A percentile compares a stretch with the other conserved stretches of the same genome.
phyloP scores from a whole-genome alignment of 2,888 invertebrate species.

The Leptinotarsa tumamoca region DNA sequence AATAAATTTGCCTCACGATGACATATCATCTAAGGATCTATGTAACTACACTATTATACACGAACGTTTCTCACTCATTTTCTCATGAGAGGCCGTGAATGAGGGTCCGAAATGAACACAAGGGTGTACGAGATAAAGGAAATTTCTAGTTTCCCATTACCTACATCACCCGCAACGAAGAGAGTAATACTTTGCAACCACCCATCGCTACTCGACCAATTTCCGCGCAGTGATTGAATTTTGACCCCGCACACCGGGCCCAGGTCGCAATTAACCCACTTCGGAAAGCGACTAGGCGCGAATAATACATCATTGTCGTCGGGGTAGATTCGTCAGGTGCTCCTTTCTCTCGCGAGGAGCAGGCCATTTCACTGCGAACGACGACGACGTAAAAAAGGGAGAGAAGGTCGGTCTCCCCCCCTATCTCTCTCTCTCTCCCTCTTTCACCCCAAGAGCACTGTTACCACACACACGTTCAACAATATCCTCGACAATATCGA shows the following conservation, averaged over 20 bases:
- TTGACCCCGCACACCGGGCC: not conserved
- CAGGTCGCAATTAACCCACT: conserved; percentile 11
- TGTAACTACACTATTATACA: too few relatives aligned
- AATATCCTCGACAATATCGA: conserved; percentile 12
- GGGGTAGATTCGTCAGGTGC: conserved; percentile 4
- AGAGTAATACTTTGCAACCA: not conserved
- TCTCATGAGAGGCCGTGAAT: too few relatives aligned
- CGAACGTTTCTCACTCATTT: too few relatives aligned
- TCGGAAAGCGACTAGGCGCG: not conserved
- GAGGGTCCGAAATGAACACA: too few relatives aligned
- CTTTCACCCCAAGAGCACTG: not conserved
- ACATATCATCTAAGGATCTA: too few relatives aligned
- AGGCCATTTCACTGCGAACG: not conserved
- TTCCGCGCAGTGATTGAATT: conserved; percentile 13
- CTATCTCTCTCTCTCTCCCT: too few relatives aligned
- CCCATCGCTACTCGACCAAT: conserved; percentile 7
- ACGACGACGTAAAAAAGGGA: not conserved
- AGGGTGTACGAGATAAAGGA: not conserved
- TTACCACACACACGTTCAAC: conserved; percentile 4
- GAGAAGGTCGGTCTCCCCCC: not conserved
- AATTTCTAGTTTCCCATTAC: conserved; percentile 1
- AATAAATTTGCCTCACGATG: too few relatives aligned
- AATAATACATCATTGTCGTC: conserved; percentile 10
- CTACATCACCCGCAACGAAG: not conserved
- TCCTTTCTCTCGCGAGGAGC: not conserved